A percentile compares a stretch with the other conserved stretches of the same genome.
phyloP scores from a whole-genome alignment of 1,140 invertebrate species.

The Penaeus japonicus region DNA sequence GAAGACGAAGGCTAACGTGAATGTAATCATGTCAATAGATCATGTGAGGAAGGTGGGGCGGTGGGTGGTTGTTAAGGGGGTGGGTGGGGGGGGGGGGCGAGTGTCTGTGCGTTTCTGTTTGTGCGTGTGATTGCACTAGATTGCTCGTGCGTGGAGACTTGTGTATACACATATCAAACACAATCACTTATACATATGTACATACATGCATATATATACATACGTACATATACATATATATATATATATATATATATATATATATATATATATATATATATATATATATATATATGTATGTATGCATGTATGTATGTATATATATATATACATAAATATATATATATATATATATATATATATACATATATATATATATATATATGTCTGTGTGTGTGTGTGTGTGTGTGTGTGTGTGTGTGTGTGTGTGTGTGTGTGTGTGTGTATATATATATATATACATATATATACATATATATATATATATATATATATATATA shows the following conservation, averaged over 20 bases:
- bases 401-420: background rate
- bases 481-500: conserved; percentile 1
- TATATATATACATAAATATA: background rate
- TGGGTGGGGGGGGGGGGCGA: no score
- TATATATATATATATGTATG: background rate
- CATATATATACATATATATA: background rate
- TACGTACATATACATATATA: background rate
- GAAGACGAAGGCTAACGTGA: no score
- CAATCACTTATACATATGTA: background rate
- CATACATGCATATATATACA: background rate
- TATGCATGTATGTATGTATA: no score
- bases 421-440: background rate
- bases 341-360: background rate
- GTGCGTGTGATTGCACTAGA: background rate
- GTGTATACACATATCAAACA: background rate
- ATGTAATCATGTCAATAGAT: no score
- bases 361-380: background rate
- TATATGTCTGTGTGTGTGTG: background rate
- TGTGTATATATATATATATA: background rate
- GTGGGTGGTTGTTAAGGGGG: no score
- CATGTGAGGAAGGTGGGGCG: no score
- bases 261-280: background rate
- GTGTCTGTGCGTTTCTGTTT: no score
- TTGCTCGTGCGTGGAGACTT: background rate
- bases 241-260: background rate